These are phyloP conservation scores for Ennomos fuscantarius DNA, from an alignment of 2,888 invertebrate species.

Conservation along the genomic window DNA sequence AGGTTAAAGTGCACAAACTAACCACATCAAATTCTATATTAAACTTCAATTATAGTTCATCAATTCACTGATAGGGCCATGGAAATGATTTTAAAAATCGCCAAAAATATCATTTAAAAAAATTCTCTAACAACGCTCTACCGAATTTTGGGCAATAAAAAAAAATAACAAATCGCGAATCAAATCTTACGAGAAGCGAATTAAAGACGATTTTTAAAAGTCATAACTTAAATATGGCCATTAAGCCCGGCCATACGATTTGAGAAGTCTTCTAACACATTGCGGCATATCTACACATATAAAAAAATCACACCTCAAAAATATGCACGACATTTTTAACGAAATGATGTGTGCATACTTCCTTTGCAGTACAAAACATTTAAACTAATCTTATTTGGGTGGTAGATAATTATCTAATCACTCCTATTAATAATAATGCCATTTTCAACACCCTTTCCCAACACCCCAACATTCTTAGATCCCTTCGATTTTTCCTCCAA, in stretches of 20 bases:
- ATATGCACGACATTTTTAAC: constrained; percentile 27
- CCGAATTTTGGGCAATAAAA: constrained; percentile 19
- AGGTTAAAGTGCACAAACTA: constrained; percentile 37
- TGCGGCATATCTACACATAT: constrained; percentile 12
- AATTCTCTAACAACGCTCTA: constrained; percentile 7
- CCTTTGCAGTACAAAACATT: constrained; percentile 4
- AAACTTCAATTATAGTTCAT: constrained; percentile 30
- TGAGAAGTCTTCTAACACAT: constrained; percentile 45
- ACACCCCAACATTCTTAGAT: too few relatives aligned
- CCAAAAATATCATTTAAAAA: constrained; percentile 27
- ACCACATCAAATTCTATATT: constrained; percentile 34
- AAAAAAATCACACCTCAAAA: constrained; percentile 2
- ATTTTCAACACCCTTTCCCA: too few relatives aligned
- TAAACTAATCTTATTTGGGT: constrained; percentile 15
- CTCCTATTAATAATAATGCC: not conserved
- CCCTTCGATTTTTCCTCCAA: too few relatives aligned
- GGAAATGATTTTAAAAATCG: constrained; percentile 40
- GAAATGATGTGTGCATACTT: constrained; percentile 27
- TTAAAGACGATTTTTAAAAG: constrained; percentile 51
- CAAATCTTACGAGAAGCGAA: constrained; percentile 25
- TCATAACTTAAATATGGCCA: constrained; percentile 48
- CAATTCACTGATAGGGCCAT: constrained; percentile 33
- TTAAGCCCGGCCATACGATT: constrained; percentile 59
- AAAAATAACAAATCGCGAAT: constrained; percentile 20
- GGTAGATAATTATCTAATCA: constrained; percentile 14